A percentile compares a stretch with the other conserved stretches of the same genome.
Evolutionary conservation across 2,113 vertebrate genomes (phyloP).

Genomic region (Gasterosteus nipponicus): DNA sequence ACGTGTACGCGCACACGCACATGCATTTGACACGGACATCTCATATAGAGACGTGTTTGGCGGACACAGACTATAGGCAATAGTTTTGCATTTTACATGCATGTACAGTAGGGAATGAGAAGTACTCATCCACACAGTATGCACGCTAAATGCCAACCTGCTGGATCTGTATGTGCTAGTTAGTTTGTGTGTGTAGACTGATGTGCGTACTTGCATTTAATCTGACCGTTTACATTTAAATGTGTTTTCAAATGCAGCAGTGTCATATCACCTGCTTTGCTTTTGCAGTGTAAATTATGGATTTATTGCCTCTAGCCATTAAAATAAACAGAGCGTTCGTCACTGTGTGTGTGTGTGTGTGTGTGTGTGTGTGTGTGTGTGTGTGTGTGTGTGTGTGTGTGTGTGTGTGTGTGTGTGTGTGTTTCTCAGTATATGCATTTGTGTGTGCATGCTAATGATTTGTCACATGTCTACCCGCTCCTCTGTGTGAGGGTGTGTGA

Average conservation of each 20-base stretch:
- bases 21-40: slow-evolving; percentile 22
- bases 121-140: not conserved
- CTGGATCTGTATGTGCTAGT: not conserved
- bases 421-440: not conserved
- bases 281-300: not conserved
- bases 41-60: not conserved
- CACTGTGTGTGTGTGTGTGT: not conserved
- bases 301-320: slow-evolving; percentile 4
- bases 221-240: not conserved
- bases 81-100: not conserved
- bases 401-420: not conserved
- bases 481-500: slow-evolving; percentile 21
- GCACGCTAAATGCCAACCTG: not conserved
- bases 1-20: slow-evolving; percentile 27
- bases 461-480: slow-evolving; percentile 14
- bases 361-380: not conserved
- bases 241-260: slow-evolving; percentile 15
- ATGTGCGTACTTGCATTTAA: not conserved
- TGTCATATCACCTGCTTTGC: not conserved
- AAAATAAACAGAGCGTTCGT: slow-evolving; percentile 15
- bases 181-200: not conserved
- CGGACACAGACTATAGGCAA: not conserved
- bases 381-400: not conserved
- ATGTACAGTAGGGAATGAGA: not conserved
- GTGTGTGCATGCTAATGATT: slow-evolving; percentile 11